These are phyloP conservation scores for Euglossa dilemma DNA, from an alignment of 1,140 invertebrate genomes.

Conservation along the genomic window DNA sequence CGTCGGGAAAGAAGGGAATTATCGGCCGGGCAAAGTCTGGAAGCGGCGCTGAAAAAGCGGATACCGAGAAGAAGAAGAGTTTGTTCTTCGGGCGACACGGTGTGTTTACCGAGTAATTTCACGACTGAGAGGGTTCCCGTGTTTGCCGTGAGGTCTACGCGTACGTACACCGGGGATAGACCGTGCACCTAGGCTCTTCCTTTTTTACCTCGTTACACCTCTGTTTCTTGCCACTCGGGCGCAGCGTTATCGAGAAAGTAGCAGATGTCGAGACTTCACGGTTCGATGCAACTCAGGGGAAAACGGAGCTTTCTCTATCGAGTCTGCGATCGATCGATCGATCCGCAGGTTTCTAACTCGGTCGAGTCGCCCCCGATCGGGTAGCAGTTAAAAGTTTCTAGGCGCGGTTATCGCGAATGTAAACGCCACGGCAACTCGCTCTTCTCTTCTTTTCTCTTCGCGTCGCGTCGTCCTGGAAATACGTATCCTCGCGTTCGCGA, in stretches of 20 bases:
- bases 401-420: neutral
- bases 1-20: neutral
- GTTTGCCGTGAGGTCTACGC: neutral
- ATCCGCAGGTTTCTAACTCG: neutral
- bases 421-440: neutral
- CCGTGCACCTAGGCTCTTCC: neutral
- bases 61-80: neutral
- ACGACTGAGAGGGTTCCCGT: constrained; percentile 22
- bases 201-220: neutral
- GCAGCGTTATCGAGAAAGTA: neutral
- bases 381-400: neutral
- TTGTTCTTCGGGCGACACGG: neutral
- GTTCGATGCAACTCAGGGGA: neutral
- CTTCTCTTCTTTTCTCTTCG: no score
- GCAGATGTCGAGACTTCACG: neutral
- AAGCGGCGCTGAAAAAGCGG: no score
- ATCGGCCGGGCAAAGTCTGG: neutral
- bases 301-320: neutral
- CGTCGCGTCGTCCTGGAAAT: constrained; percentile 8
- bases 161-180: neutral
- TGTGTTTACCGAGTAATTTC: constrained; percentile 10
- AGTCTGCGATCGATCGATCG: neutral
- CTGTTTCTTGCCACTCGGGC: neutral
- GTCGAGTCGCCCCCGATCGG: neutral
- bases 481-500: neutral